These are phyloP conservation scores for Polietes domitor DNA, from an alignment of 2,888 invertebrate species.

Conservation along the genomic window DNA sequence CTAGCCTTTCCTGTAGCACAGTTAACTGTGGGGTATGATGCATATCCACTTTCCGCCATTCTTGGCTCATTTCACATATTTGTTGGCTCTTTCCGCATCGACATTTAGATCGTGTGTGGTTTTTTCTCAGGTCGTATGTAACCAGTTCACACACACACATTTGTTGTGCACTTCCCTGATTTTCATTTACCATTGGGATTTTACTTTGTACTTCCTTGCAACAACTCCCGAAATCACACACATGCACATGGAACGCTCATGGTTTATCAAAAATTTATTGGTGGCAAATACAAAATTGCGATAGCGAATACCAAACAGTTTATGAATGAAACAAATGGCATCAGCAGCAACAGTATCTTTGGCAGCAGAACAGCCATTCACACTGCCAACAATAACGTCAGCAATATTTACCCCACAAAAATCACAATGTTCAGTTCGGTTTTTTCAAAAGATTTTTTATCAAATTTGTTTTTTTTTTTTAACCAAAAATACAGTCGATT, in stretches of 20 bases:
- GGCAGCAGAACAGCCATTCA: too few relatives aligned
- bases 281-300: neutral
- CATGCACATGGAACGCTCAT: neutral
- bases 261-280: conserved; percentile 10
- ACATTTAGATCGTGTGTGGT: neutral
- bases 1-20: too few relatives aligned
- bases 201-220: neutral
- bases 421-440: neutral
- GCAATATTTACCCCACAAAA: neutral
- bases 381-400: neutral
- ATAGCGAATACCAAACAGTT: neutral
- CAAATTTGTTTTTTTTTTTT: neutral
- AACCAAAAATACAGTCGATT: too few relatives aligned
- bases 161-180: neutral
- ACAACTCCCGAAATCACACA: too few relatives aligned
- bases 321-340: neutral
- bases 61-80: neutral
- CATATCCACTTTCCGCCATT: neutral
- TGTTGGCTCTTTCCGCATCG: neutral
- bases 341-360: neutral
- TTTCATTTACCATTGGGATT: conserved; percentile 23
- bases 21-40: too few relatives aligned
- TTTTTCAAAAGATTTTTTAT: neutral
- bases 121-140: neutral
- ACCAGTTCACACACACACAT: neutral